Conservation (phyloP, 2,113 vertebrate genomes). For the Coturnix japonica region DNA sequence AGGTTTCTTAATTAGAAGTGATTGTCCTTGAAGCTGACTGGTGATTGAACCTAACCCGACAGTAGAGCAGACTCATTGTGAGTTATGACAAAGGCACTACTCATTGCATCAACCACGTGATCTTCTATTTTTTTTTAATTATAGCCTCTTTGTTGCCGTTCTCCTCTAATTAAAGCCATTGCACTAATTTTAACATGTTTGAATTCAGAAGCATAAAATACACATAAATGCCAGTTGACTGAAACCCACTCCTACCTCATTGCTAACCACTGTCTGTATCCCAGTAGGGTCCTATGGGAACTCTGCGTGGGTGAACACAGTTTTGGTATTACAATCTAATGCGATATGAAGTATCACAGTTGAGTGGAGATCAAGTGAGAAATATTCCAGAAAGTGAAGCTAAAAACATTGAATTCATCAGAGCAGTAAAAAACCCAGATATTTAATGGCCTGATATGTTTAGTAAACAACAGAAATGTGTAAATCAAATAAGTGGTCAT, state of each 20-base stretch:
- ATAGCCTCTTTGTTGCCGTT: conserved; percentile 6
- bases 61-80: neutral
- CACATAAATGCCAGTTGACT: neutral
- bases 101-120: neutral
- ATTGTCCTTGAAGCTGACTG: conserved; percentile 26
- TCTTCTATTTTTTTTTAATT: neutral
- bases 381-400: neutral
- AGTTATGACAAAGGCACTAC: conserved; percentile 17
- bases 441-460: neutral
- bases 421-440: neutral
- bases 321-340: neutral
- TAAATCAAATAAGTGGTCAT: neutral
- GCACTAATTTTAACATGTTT: neutral
- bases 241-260: neutral
- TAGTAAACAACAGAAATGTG: neutral
- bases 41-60: neutral
- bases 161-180: conserved; percentile 45
- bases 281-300: neutral
- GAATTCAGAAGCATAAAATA: neutral
- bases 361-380: neutral
- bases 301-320: neutral
- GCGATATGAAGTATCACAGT: conserved; percentile 13
- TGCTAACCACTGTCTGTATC: neutral
- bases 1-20: conserved; percentile 23
- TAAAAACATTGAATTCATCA: neutral